These are phyloP conservation scores for Ornithorhynchus anatinus DNA, from an alignment of 2,113 vertebrate genomes.

Conservation along the genomic window DNA sequence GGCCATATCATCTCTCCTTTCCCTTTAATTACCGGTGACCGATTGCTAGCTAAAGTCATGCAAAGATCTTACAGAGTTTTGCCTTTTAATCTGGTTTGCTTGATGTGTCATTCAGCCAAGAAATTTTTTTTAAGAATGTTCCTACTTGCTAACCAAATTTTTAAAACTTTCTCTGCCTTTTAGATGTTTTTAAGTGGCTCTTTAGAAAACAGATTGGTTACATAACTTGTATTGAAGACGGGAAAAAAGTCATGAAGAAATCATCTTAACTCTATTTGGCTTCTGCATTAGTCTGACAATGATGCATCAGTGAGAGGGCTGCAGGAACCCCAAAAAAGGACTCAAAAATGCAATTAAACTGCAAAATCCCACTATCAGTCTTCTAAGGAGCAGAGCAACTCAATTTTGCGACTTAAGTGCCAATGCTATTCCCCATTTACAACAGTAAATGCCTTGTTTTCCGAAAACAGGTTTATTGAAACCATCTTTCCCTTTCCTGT, in stretches of 20 bases:
- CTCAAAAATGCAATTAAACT: neutral
- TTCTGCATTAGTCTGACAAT: neutral
- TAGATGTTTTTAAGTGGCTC: neutral
- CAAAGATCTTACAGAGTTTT: neutral
- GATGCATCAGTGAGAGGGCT: neutral
- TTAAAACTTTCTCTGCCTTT: neutral
- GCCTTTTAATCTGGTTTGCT: neutral
- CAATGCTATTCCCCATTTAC: too few relatives aligned
- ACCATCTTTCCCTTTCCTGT: neutral
- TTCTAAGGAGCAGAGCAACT: too few relatives aligned
- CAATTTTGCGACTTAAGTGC: too few relatives aligned
- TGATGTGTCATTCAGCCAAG: neutral
- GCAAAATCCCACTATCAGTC: too few relatives aligned
- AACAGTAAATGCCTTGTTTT: too few relatives aligned
- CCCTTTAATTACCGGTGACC: neutral
- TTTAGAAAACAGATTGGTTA: neutral
- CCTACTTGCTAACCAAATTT: neutral
- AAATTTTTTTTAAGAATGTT: too few relatives aligned
- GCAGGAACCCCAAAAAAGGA: neutral
- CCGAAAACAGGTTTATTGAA: neutral
- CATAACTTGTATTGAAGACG: neutral
- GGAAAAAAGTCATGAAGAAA: neutral
- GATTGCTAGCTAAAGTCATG: constrained; percentile 11
- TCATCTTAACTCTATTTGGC: neutral
- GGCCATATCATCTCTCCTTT: constrained; percentile 14